phyloP scores from a whole-genome alignment of 2,888 invertebrate species.

The Thymelicus lineola region DNA sequence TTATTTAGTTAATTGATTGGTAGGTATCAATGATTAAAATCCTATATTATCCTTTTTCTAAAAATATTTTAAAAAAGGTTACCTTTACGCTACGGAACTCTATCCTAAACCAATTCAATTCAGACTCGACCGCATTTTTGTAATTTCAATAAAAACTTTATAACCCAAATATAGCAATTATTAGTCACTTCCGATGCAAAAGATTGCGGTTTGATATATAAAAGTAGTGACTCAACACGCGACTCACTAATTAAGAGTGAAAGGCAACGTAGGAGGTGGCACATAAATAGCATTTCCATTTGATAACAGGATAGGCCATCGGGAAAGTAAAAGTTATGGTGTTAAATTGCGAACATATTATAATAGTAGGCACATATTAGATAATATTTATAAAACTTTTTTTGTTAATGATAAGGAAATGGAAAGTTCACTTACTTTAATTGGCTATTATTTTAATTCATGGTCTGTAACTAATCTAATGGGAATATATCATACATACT shows the following conservation, averaged over 20 bases:
- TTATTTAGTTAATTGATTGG: too few relatives aligned
- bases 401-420: too few relatives aligned
- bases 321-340: conserved; percentile 42
- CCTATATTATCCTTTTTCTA: too few relatives aligned
- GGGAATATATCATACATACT: too few relatives aligned
- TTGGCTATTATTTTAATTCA: too few relatives aligned
- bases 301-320: conserved; percentile 15
- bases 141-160: neutral
- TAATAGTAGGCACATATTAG: too few relatives aligned
- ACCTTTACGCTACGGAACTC: too few relatives aligned
- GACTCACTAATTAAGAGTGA: conserved; percentile 55
- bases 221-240: conserved; percentile 54
- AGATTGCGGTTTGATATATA: conserved; percentile 51
- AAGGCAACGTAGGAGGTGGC: conserved; percentile 42
- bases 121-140: neutral
- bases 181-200: conserved; percentile 34
- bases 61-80: too few relatives aligned
- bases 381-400: too few relatives aligned
- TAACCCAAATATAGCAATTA: conserved; percentile 21
- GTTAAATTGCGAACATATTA: conserved; percentile 28
- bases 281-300: conserved; percentile 22
- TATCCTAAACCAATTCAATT: neutral
- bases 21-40: too few relatives aligned
- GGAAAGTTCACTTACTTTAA: too few relatives aligned
- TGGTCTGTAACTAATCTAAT: too few relatives aligned